Percentiles rank a stretch among this genome's conserved stretches.
Conservation (phyloP, 2,888 invertebrate genomes). For the Drosophila melanosoma region DNA sequence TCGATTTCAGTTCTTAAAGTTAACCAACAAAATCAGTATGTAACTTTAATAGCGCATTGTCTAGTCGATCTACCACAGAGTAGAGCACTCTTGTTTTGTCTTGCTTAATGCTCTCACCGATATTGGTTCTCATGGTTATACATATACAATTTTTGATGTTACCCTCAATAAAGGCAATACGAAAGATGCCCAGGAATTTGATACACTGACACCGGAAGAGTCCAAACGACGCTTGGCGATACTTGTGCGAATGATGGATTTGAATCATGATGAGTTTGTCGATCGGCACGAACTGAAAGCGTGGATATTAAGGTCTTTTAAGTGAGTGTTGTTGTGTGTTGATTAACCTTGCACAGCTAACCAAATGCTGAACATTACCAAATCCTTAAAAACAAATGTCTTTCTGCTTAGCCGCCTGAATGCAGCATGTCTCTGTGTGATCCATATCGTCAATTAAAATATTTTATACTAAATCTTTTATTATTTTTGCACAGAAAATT, state of each 20-base stretch:
- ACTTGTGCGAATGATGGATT: slow-evolving; percentile 94
- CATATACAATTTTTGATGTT: neutral
- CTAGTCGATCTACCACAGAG: neutral
- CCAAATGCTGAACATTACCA: slow-evolving; percentile 14
- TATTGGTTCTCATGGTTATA: slow-evolving; percentile 19
- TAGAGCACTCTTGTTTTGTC: neutral
- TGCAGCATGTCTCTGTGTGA: slow-evolving; percentile 47
- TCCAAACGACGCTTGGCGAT: slow-evolving; percentile 91
- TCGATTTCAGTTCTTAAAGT: neutral
- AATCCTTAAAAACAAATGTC: slow-evolving; percentile 12
- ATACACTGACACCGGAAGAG: slow-evolving; percentile 93
- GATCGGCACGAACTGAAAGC: slow-evolving; percentile 93
- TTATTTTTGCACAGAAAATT: slow-evolving; percentile 87
- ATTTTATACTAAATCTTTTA: neutral
- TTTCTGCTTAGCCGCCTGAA: slow-evolving; percentile 8
- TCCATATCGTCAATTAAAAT: neutral
- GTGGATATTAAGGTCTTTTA: slow-evolving; percentile 97
- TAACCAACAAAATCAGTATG: neutral
- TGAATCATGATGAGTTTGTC: slow-evolving; percentile 91
- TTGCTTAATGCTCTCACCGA: slow-evolving; percentile 4
- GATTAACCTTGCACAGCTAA: slow-evolving; percentile 70
- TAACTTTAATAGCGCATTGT: neutral
- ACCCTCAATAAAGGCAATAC: slow-evolving; percentile 89
- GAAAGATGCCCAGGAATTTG: slow-evolving; percentile 96
- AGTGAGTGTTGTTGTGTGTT: slow-evolving; percentile 86